phyloP scores from a whole-genome alignment of 2,113 vertebrate genomes.

The Rhynchopsitta pachyrhyncha region DNA sequence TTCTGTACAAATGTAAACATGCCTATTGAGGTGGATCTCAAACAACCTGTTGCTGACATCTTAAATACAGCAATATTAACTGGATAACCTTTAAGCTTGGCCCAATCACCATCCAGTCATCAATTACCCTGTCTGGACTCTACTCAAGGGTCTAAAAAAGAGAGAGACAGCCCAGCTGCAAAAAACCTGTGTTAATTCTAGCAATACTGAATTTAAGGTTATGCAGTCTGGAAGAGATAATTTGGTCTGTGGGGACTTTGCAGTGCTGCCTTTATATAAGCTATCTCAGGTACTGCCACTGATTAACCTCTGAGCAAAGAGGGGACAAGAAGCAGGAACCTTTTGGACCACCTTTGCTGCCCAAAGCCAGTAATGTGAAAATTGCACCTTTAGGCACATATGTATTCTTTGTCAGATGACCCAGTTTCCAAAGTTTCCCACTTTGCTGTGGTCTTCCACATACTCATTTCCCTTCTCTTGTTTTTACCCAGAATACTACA shows the following conservation, averaged over 20 bases:
- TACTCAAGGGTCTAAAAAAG: not conserved
- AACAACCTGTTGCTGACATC: not conserved
- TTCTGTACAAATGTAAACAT: not conserved
- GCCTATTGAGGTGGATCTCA: not conserved
- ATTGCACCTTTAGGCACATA: not conserved
- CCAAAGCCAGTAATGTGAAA: not conserved
- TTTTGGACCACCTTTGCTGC: not conserved
- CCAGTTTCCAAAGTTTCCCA: not conserved
- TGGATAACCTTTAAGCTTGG: not conserved
- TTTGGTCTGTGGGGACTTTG: not conserved
- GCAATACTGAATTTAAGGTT: not conserved
- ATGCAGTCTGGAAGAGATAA: not conserved
- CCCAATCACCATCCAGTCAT: not conserved
- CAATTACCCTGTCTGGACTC: not conserved
- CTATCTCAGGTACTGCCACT: not conserved
- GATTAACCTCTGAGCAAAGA: not conserved
- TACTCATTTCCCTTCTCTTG: not conserved
- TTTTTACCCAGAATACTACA: not conserved
- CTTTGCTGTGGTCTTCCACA: not conserved
- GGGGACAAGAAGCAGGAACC: not conserved
- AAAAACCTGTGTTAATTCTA: not conserved
- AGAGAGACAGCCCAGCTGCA: not conserved
- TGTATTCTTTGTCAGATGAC: not conserved
- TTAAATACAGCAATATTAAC: not conserved
- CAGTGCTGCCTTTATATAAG: not conserved